These are phyloP conservation scores for Hydrophis major DNA, from an alignment of 2,797 vertebrate genomes.

Conservation along the genomic window DNA sequence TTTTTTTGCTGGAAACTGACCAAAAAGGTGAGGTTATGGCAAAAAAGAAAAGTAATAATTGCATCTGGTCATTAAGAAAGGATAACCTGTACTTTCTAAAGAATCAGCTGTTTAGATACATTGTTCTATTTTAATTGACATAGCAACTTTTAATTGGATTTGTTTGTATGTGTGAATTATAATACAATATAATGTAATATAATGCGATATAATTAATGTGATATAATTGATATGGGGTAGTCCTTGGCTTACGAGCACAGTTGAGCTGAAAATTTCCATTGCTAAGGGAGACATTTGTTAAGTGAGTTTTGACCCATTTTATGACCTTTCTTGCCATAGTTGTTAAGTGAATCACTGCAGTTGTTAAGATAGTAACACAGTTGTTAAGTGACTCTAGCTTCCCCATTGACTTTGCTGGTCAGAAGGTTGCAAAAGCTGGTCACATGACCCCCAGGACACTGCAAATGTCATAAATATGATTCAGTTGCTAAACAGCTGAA, in stretches of 20 bases:
- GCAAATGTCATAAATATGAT: neutral
- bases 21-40: neutral
- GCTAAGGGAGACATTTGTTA: neutral
- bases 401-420: neutral
- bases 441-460: neutral
- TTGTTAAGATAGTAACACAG: neutral
- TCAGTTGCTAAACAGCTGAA: neutral
- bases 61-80: neutral
- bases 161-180: neutral
- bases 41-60: neutral
- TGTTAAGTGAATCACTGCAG: neutral
- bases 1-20: neutral
- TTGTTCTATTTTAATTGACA: neutral
- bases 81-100: slow-evolving; percentile 18
- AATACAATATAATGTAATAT: neutral
- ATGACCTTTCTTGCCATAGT: neutral
- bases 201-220: neutral
- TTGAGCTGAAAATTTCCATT: neutral
- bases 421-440: neutral
- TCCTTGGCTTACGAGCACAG: neutral
- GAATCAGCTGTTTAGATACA: neutral
- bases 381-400: neutral
- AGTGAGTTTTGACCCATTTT: neutral
- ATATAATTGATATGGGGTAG: neutral
- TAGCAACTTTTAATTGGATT: neutral